A percentile compares a stretch with the other conserved stretches of the same genome.
Conservation (phyloP, 2,113 vertebrate species). For the Oncorhynchus keta region DNA sequence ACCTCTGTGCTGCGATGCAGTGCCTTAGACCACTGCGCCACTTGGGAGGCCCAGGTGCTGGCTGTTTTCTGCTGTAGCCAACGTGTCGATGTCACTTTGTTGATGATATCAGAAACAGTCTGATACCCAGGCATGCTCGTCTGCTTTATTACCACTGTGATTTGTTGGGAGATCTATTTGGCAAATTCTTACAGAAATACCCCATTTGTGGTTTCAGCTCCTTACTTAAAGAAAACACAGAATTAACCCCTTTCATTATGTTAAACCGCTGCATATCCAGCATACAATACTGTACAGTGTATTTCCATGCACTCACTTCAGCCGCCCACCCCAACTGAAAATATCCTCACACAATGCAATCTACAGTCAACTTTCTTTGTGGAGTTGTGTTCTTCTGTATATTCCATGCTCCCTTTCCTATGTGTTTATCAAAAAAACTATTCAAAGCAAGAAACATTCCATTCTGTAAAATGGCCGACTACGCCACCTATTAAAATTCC, state of each 20-base stretch:
- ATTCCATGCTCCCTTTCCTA: too few species aligned
- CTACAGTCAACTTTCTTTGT: too few species aligned
- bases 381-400: too few species aligned
- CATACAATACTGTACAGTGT: not conserved
- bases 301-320: too few species aligned
- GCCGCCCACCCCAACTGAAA: too few species aligned
- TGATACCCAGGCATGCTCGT: conserved; percentile 18
- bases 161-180: conserved; percentile 5
- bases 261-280: not conserved
- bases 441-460: too few species aligned
- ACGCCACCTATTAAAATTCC: too few species aligned
- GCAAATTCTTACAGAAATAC: not conserved
- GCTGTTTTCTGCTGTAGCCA: conserved; percentile 19
- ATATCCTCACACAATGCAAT: too few species aligned
- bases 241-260: not conserved
- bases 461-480: too few species aligned
- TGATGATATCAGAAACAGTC: conserved; percentile 30
- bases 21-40: not conserved
- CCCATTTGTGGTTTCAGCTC: not conserved
- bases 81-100: conserved; percentile 2
- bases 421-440: too few species aligned
- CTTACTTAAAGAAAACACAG: not conserved
- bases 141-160: conserved; percentile 42
- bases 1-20: too few species aligned
- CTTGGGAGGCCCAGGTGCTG: not conserved